Evolutionary conservation across 2,888 invertebrate species (phyloP).

Genomic region (Lampropteryx suffumata): DNA sequence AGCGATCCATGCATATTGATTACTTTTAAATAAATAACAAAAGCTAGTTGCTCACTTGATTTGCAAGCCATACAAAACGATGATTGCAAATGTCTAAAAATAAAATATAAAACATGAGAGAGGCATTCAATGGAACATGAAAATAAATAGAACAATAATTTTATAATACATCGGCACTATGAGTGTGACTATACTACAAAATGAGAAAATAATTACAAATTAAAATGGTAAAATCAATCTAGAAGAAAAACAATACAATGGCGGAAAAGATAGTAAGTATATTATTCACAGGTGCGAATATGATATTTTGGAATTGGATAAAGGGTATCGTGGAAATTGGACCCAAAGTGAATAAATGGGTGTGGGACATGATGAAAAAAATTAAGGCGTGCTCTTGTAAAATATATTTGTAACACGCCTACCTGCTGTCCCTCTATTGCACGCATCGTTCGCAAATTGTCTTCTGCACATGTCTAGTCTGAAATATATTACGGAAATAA

Average conservation of each 20-base stretch:
- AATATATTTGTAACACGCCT: conserved; percentile 80
- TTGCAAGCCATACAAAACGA: conserved; percentile 30
- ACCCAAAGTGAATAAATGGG: conserved; percentile 61
- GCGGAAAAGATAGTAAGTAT: conserved; percentile 68
- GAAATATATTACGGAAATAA: conserved; percentile 86
- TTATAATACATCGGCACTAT: conserved; percentile 30
- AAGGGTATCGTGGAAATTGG: conserved; percentile 56
- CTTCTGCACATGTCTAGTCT: conserved; percentile 99
- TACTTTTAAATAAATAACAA: conserved; percentile 15
- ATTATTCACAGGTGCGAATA: conserved; percentile 81
- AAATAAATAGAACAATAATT: conserved; percentile 31
- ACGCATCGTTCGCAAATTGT: conserved; percentile 96
- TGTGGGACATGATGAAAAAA: conserved; percentile 64
- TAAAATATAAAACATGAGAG: conserved; percentile 33
- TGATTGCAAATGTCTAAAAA: conserved; percentile 34
- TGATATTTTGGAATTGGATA: conserved; percentile 59
- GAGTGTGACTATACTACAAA: conserved; percentile 42
- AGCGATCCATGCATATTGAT: conserved; percentile 27
- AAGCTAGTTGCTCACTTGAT: conserved; percentile 31
- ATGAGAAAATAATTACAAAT: conserved; percentile 29
- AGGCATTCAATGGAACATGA: conserved; percentile 32
- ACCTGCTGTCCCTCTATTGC: conserved; percentile 99
- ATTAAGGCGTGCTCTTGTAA: conserved; percentile 73
- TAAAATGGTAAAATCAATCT: conserved; percentile 38
- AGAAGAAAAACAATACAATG: conserved; percentile 51